Evolutionary conservation across 2,113 vertebrate genomes (phyloP).

Genomic region (Agelaius phoeniceus): DNA sequence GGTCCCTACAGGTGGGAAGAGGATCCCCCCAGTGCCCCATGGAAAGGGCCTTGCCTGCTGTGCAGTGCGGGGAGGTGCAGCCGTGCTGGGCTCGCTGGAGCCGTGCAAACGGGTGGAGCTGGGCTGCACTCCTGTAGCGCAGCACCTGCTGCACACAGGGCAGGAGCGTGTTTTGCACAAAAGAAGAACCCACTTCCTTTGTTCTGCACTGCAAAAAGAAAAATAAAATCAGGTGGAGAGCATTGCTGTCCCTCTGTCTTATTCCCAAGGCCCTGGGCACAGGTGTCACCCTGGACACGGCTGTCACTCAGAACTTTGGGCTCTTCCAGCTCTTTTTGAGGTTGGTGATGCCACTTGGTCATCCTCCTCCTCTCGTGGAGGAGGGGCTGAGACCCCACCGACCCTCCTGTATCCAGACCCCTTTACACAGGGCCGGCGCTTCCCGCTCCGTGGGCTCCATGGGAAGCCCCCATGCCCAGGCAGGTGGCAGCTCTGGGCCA

Average conservation of each 20-base stretch:
- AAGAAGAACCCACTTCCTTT: slow-evolving; percentile 68
- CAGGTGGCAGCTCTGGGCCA: not conserved
- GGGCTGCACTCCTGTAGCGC: slow-evolving; percentile 24
- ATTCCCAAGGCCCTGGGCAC: not conserved
- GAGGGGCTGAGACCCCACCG: accelerated
- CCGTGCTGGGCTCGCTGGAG: not conserved
- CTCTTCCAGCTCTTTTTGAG: accelerated
- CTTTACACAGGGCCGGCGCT: accelerated
- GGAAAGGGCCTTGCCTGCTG: accelerated
- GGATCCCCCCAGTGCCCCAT: not conserved
- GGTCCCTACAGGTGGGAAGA: not conserved
- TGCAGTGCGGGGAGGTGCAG: not conserved
- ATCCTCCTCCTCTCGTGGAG: not conserved
- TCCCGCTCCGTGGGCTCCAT: accelerated
- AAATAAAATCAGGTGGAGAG: not conserved
- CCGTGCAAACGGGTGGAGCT: slow-evolving; percentile 55
- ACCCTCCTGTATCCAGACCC: not conserved
- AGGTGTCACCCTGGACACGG: accelerated
- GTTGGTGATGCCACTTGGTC: not conserved
- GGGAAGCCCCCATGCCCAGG: accelerated
- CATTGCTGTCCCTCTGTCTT: not conserved
- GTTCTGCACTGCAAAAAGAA: slow-evolving; percentile 1
- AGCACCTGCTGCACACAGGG: slow-evolving; percentile 41
- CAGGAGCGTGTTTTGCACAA: slow-evolving; percentile 53
- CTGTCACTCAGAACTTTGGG: not conserved